Base-by-base conservation (phyloP, 2,888 invertebrate genomes). In the Lathronympha strigana region DNA sequence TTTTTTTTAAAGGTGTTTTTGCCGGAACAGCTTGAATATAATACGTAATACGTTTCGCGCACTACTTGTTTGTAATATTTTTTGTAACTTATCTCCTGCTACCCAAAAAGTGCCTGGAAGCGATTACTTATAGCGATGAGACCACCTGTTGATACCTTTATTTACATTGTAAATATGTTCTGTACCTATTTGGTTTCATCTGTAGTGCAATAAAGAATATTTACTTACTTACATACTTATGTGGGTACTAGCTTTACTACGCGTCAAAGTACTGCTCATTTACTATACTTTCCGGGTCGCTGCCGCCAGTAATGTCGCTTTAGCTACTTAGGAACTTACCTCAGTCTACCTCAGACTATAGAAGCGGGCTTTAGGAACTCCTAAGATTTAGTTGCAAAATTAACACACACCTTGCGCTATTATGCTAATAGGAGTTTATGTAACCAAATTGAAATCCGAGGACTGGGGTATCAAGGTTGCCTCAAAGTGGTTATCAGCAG, bases 291-390 rank as follows among this genome's bases (percentile, higher is more conserved):
- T 15, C 38, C 2, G 19, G 4, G 36, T 38, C 13, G 8, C 40
- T 23, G 50, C n/a, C 38, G 31, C 31, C 43, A 19, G 63, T 63
- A 31, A 55, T 49, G 55, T 47, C 55, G 54, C 31, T 21, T 47
- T 38, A 49, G 49, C 55, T 63, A 63, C 55, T 55, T 55, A 40
- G 21, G 25, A 45, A 60, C 60, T 49, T 60, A 50, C 49, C 17
- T 60, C 36, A 11, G 23, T 17, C 5, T 50, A n/a, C n/a, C n/a
- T n/a, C n/a, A n/a, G n/a, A n/a, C 49, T 36, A 33, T 47, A 38
- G 43, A 43, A 43, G 25, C 36, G 31, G 49, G 36, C 28, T 36
- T 13, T 13, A 36, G 47, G 25, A 47, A 47, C 47, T 33, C 33
- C 11, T 21, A 4, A 31, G 47, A 57, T 47, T 58, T 33, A 58